Base-by-base conservation (phyloP, 2,113 vertebrate genomes). In the Xiphophorus hellerii region DNA sequence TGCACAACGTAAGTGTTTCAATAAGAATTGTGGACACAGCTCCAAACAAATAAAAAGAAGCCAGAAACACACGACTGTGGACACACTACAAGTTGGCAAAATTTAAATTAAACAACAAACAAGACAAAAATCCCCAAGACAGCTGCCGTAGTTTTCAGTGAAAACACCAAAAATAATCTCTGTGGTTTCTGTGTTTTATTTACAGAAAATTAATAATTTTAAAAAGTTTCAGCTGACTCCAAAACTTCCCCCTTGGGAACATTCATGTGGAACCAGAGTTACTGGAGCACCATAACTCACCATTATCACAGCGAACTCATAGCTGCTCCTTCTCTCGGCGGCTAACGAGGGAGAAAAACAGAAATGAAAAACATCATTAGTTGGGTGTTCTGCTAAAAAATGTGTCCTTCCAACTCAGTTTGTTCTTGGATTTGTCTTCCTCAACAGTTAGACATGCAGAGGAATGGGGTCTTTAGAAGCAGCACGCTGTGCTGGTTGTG, bases 221-320 rank as follows among this genome's bases (percentile, higher is more conserved):
- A 8, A 74, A 17, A 63, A 78, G 65, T 25, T 35, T 76, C 73
- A 69, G 77, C 63, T 58, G 27, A 51, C 86, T 81, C 77, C 35
- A n/a, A 42, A 37, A 73, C 74, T 71, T 54, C 68, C 70, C 69
- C 78, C 69, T 44, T 31, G 77, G 74, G 85, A 87, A 87, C 62
- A 22, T 83, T 90, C 65, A 85, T 81, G 87, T 77, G 86, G 82
- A 90, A 87, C 85, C 80, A 75, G 83, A 68, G 74, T 62, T 15
- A 71, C 66, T 73, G 60, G 7, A 63, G 28, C 30, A 5, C 80
- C 69, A 92, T 92, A 88, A 92, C 93, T 94, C 88, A 94, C 93
- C 93, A 95, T 95, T 90, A 93, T 93, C 83, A 85, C 75, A 66
- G 83, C 72, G 76, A 85, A 89, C 58, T 80, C 92, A 90, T 93